Evolutionary conservation across 2,113 vertebrate genomes (phyloP).

Genomic region (Vombatus ursinus): DNA sequence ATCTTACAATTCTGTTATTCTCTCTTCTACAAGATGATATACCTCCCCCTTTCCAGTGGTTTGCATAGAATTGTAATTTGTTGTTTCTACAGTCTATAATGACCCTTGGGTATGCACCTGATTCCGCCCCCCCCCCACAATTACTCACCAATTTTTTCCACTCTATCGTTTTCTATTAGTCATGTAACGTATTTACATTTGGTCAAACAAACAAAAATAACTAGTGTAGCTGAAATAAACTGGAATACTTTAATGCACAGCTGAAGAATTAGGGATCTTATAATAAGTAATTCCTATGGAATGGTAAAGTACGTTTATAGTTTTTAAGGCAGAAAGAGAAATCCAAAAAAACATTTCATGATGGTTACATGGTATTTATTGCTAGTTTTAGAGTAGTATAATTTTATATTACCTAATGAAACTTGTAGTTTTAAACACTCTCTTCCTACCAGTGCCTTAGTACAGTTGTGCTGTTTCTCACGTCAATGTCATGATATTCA

Average conservation of each 20-base stretch:
- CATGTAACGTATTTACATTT: constrained; percentile 60
- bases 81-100: constrained; percentile 76
- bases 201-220: constrained; percentile 32
- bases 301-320: constrained; percentile 11
- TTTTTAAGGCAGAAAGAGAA: constrained; percentile 57
- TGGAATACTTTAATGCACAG: constrained; percentile 55
- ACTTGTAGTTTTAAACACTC: constrained; percentile 63
- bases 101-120: constrained; percentile 81
- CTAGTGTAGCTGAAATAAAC: constrained; percentile 53
- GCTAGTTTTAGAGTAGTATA: constrained; percentile 59
- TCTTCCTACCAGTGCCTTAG: neutral
- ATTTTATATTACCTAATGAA: constrained; percentile 59
- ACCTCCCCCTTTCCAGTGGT: constrained; percentile 79
- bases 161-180: constrained; percentile 59
- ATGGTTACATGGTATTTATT: constrained; percentile 56
- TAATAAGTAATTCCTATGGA: constrained; percentile 62
- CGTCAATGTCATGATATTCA: constrained; percentile 2
- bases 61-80: constrained; percentile 80
- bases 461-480: neutral
- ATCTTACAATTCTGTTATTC: constrained; percentile 79
- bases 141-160: constrained; percentile 58
- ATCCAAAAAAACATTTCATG: constrained; percentile 42
- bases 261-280: constrained; percentile 60
- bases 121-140: constrained; percentile 70
- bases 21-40: constrained; percentile 75